Evolutionary conservation across 2,888 invertebrate species (phyloP).

Genomic region (Pollenia angustigena): DNA sequence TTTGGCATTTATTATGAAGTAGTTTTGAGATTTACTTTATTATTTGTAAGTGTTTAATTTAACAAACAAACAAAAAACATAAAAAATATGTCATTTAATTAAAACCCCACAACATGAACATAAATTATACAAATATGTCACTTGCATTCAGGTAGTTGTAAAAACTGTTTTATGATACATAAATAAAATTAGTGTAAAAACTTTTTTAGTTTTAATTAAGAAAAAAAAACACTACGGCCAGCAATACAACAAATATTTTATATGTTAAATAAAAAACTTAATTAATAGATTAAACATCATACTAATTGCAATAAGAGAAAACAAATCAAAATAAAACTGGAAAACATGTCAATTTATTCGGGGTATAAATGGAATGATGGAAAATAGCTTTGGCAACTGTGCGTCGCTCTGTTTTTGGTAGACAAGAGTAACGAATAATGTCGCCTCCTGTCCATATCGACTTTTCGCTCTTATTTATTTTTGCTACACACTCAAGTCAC

Average conservation of each 20-base stretch:
- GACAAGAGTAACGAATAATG: slow-evolving; percentile 58
- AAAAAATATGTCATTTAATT: slow-evolving; percentile 48
- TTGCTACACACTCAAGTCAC: slow-evolving; percentile 17
- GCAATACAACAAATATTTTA: slow-evolving; percentile 19
- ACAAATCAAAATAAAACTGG: slow-evolving; percentile 24
- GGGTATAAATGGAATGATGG: slow-evolving; percentile 22
- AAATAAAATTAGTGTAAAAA: slow-evolving; percentile 56
- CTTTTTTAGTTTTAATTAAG: slow-evolving; percentile 51
- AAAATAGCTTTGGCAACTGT: neutral
- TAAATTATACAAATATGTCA: slow-evolving; percentile 58
- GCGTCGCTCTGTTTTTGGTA: neutral
- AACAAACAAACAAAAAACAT: neutral
- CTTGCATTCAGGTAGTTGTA: slow-evolving; percentile 34
- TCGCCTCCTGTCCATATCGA: slow-evolving; percentile 26
- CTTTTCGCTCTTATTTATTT: neutral
- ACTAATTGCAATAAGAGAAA: slow-evolving; percentile 61
- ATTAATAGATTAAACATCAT: slow-evolving; percentile 61
- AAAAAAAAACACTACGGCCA: neutral
- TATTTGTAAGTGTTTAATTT: neutral
- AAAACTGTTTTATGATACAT: slow-evolving; percentile 39
- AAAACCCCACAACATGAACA: slow-evolving; percentile 45
- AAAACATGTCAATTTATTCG: slow-evolving; percentile 42
- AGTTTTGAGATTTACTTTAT: neutral
- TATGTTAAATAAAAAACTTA: slow-evolving; percentile 55
- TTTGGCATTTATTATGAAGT: slow-evolving; percentile 16